These are phyloP conservation scores for Caerostris extrusa DNA, from an alignment of 1,140 invertebrate species.

Conservation along the genomic window DNA sequence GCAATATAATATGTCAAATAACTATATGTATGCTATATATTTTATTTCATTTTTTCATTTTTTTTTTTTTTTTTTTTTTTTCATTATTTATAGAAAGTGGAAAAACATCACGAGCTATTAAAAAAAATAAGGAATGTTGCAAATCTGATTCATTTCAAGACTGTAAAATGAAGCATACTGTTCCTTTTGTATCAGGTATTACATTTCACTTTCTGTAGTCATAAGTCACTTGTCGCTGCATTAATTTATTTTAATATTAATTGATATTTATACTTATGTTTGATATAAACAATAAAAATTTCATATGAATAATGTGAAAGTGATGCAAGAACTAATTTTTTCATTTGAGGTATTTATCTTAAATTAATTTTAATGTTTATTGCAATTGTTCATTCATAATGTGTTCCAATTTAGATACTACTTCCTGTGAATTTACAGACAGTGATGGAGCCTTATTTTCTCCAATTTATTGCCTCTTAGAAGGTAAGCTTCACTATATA, in stretches of 20 bases:
- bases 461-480: conserved; percentile 55
- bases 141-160: not conserved
- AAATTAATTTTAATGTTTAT: not conserved
- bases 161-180: not conserved
- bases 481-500: conserved; percentile 22
- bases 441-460: conserved; percentile 58
- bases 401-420: conserved; percentile 25
- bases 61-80: no score
- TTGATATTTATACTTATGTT: no score
- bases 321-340: not conserved
- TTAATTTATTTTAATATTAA: no score
- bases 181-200: conserved; percentile 42
- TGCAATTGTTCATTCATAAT: not conserved
- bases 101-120: not conserved
- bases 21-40: no score
- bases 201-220: no score
- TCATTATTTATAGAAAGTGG: not conserved
- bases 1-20: no score
- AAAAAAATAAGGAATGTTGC: not conserved
- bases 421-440: conserved; percentile 48
- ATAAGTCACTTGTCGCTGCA: no score
- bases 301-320: not conserved
- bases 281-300: no score
- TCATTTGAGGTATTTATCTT: not conserved
- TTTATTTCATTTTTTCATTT: no score